Evolutionary conservation across 2,113 vertebrate genomes (phyloP).

Genomic region (Callithrix jacchus): DNA sequence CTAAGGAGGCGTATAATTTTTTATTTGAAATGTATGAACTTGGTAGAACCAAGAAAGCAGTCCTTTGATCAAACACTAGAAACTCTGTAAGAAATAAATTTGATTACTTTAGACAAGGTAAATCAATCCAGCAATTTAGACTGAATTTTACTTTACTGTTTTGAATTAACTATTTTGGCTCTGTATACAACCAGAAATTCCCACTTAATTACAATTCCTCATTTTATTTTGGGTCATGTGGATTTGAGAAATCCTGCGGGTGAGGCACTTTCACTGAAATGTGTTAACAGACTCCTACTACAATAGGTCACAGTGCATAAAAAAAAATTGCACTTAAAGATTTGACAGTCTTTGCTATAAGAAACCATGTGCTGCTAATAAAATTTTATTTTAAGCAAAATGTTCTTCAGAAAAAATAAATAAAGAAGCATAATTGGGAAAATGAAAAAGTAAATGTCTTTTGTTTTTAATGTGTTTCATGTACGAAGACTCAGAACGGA

Average conservation of each 20-base stretch:
- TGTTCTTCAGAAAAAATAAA: constrained; percentile 19
- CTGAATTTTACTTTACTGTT: background rate
- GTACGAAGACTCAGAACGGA: background rate
- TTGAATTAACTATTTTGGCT: background rate
- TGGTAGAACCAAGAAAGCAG: background rate
- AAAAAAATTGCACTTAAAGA: background rate
- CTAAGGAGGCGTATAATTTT: background rate
- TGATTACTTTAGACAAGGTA: background rate
- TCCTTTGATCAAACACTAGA: background rate
- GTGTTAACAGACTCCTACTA: constrained; percentile 32
- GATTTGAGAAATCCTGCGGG: background rate
- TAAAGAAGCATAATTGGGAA: background rate
- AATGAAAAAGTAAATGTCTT: background rate
- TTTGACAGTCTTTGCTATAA: constrained; percentile 22
- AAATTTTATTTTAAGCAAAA: constrained; percentile 63
- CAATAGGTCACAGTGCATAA: background rate
- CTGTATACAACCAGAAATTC: background rate
- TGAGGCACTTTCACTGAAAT: constrained; percentile 57
- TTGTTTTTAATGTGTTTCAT: background rate
- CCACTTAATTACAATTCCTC: background rate
- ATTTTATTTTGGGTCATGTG: background rate
- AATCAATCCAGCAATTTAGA: background rate
- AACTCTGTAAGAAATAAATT: background rate
- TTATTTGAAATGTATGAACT: background rate
- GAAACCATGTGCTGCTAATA: constrained; percentile 23